phyloP scores from a whole-genome alignment of 2,888 invertebrate species.

The Bedellia somnulentella region DNA sequence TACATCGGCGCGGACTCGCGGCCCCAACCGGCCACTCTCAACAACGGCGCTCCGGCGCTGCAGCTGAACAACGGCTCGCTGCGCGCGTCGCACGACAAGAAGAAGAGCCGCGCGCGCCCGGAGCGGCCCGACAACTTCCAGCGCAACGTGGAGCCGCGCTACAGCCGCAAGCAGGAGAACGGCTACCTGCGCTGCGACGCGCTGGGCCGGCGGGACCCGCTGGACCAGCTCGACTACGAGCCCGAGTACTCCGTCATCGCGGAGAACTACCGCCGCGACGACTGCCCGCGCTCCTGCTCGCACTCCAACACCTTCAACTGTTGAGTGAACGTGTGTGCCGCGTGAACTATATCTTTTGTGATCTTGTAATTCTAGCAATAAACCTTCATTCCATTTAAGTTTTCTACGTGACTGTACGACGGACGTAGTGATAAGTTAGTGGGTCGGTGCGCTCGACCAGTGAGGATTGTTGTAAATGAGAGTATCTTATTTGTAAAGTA shows the following conservation, averaged over 20 bases:
- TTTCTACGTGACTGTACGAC: constrained; percentile 39
- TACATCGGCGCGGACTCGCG: constrained; percentile 71
- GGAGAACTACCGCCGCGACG: constrained; percentile 34
- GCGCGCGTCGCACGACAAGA: constrained; percentile 30
- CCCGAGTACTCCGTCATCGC: constrained; percentile 56
- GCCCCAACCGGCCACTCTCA: constrained; percentile 46
- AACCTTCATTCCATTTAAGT: constrained; percentile 60
- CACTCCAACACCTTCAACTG: constrained; percentile 59
- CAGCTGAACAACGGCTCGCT: constrained; percentile 55
- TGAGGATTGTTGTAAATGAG: constrained; percentile 41
- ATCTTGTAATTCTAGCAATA: constrained; percentile 62
- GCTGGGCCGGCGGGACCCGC: constrained; percentile 22
- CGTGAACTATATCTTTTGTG: constrained; percentile 42
- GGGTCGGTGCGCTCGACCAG: constrained; percentile 32
- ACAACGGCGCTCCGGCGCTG: constrained; percentile 53
- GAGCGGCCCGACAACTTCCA: constrained; percentile 55
- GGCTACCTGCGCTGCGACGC: constrained; percentile 35
- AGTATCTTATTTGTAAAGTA: constrained; percentile 57
- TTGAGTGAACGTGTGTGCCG: constrained; percentile 27
- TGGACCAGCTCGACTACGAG: constrained; percentile 39
- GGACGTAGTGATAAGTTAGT: constrained; percentile 51
- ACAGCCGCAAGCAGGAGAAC: constrained; percentile 54
- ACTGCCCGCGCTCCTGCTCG: constrained; percentile 40
- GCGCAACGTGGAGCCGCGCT: constrained; percentile 50
- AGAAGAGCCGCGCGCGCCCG: constrained; percentile 44